Evolutionary conservation across 2,113 vertebrate genomes (phyloP).

Genomic region (Eolophus roseicapilla): DNA sequence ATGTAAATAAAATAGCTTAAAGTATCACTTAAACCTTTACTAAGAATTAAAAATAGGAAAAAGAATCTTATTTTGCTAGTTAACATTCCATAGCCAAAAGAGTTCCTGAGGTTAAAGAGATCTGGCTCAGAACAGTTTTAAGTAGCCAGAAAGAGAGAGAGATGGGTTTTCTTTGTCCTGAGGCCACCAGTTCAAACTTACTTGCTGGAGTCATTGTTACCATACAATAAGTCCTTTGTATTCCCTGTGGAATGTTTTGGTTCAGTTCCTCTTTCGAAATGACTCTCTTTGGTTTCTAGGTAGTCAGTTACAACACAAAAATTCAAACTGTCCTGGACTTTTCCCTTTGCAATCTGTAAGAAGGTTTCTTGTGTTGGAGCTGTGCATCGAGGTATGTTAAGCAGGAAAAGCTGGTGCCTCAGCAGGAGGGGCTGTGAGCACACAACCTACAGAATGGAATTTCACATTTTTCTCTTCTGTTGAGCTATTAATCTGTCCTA

Average conservation of each 20-base stretch:
- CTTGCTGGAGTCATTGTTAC: neutral
- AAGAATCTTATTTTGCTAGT: neutral
- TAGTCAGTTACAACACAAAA: neutral
- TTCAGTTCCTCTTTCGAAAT: neutral
- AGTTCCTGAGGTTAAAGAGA: neutral
- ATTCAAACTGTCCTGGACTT: neutral
- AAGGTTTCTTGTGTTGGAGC: neutral
- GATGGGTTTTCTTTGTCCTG: neutral
- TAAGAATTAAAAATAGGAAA: neutral
- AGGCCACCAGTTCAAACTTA: neutral
- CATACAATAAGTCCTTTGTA: neutral
- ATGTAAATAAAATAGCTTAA: neutral
- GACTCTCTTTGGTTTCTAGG: neutral
- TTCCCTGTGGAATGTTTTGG: neutral
- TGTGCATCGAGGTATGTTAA: neutral
- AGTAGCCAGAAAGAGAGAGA: neutral
- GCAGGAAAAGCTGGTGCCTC: neutral
- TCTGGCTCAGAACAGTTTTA: neutral
- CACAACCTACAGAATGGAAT: neutral
- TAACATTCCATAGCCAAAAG: neutral
- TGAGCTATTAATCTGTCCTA: neutral
- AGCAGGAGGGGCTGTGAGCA: neutral
- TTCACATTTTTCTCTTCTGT: slow-evolving; percentile 3
- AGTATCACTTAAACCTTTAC: neutral
- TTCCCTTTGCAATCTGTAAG: neutral